Evolutionary conservation across 1,140 invertebrate genomes (phyloP).

Genomic region (Ylistrum balloti): DNA sequence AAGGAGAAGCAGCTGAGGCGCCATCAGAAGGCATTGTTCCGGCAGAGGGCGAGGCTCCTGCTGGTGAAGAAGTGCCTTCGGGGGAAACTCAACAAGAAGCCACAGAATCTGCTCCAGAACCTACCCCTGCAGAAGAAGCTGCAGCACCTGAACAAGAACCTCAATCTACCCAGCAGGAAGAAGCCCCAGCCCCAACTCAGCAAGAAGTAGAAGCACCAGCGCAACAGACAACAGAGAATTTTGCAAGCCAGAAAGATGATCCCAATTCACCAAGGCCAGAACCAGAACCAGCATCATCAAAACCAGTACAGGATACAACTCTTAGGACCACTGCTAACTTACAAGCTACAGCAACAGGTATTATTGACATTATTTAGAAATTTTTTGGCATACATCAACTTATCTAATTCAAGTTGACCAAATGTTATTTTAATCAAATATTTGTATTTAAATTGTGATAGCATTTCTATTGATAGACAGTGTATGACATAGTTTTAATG

Average conservation of each 20-base stretch:
- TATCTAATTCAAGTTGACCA: no score
- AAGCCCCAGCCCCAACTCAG: neutral
- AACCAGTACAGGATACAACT: constrained; percentile 62
- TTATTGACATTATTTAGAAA: no score
- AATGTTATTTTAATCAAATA: no score
- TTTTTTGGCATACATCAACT: no score
- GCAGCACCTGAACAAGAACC: neutral
- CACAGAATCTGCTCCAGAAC: constrained; percentile 43
- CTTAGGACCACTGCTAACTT: constrained; percentile 69
- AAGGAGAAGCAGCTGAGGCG: constrained; percentile 41
- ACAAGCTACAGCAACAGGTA: constrained; percentile 80
- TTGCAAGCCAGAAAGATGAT: neutral
- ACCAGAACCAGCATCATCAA: constrained; percentile 57
- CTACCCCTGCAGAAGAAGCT: constrained; percentile 44
- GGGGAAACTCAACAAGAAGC: constrained; percentile 55
- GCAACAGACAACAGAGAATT: neutral
- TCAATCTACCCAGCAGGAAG: constrained; percentile 17
- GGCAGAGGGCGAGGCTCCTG: constrained; percentile 42
- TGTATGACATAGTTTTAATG: no score
- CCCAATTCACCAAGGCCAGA: constrained; percentile 40
- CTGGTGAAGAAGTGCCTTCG: constrained; percentile 47
- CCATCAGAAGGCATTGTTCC: neutral
- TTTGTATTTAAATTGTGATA: no score
- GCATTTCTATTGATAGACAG: no score
- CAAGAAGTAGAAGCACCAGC: neutral